These are phyloP conservation scores for Malurus splendens DNA, from an alignment of 2,797 vertebrate species.

Conservation along the genomic window DNA sequence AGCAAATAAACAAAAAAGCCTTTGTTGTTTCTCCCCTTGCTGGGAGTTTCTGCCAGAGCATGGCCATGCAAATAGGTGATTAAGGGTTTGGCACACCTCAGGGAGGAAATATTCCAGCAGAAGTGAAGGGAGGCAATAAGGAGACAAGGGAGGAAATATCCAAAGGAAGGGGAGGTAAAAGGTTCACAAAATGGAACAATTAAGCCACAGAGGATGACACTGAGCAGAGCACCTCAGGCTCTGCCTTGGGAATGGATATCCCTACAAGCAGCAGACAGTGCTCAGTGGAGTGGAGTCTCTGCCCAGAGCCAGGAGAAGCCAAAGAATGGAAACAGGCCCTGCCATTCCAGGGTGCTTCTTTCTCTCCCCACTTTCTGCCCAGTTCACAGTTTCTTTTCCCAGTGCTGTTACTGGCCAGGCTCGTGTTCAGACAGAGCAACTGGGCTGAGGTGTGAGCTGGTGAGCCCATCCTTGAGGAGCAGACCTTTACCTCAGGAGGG, in stretches of 20 bases:
- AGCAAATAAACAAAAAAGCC: slow-evolving; percentile 25
- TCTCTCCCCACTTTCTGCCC: not conserved
- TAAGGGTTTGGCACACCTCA: slow-evolving; percentile 37
- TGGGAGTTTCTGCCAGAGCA: slow-evolving; percentile 23
- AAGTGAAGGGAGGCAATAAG: not conserved
- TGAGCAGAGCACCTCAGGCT: not conserved
- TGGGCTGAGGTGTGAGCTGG: not conserved
- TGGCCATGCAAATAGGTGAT: slow-evolving; percentile 4
- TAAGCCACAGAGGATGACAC: not conserved
- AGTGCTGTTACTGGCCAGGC: accelerated
- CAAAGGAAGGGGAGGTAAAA: slow-evolving; percentile 28
- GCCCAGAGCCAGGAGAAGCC: not conserved
- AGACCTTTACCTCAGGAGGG: not conserved
- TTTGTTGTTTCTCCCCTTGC: slow-evolving; percentile 36
- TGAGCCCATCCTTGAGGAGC: not conserved
- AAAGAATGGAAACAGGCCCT: not conserved
- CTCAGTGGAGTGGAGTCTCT: not conserved
- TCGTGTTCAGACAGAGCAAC: not conserved
- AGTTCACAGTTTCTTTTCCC: not conserved
- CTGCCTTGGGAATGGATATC: not conserved
- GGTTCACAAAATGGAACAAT: not conserved
- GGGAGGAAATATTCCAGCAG: slow-evolving; percentile 24
- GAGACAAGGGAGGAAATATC: not conserved
- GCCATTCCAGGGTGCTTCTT: not conserved
- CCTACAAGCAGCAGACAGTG: not conserved